phyloP scores from a whole-genome alignment of 2,113 vertebrate species.

The Mustelus asterias region DNA sequence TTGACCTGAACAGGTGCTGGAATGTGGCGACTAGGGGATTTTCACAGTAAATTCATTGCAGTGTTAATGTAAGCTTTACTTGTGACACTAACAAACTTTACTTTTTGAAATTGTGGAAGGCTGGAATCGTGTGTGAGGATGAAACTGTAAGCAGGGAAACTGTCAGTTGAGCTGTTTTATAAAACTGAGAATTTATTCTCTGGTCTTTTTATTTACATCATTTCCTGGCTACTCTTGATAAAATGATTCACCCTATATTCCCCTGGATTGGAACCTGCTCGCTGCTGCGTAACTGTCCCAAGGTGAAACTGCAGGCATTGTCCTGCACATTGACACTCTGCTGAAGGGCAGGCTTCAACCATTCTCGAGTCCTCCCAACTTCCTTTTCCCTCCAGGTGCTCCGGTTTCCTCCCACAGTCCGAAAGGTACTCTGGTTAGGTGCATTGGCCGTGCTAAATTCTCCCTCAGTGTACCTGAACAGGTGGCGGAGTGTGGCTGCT shows the following conservation, averaged over 20 bases:
- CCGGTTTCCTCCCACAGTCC: too few species aligned
- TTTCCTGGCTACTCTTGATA: not conserved
- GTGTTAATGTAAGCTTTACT: too few species aligned
- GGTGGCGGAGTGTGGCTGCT: too few species aligned
- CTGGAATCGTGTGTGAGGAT: not conserved
- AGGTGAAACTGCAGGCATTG: not conserved
- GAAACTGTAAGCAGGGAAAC: not conserved
- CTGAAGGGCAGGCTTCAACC: not conserved
- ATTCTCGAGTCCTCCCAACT: not conserved
- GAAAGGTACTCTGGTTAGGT: too few species aligned
- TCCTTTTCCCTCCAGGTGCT: too few species aligned
- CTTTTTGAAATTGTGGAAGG: not conserved
- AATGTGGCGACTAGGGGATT: too few species aligned
- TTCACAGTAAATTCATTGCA: too few species aligned
- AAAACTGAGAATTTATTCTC: not conserved
- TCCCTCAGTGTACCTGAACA: too few species aligned
- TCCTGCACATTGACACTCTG: not conserved
- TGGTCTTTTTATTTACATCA: not conserved
- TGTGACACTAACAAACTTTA: too few species aligned
- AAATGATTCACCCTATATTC: not conserved
- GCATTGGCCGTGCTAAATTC: too few species aligned
- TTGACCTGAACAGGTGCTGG: too few species aligned
- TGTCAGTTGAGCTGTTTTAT: not conserved
- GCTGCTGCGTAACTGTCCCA: not conserved
- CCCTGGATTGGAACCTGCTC: not conserved